Evolutionary conservation across 2,113 vertebrate genomes (phyloP).

Genomic region (Tachuris rubrigastra): DNA sequence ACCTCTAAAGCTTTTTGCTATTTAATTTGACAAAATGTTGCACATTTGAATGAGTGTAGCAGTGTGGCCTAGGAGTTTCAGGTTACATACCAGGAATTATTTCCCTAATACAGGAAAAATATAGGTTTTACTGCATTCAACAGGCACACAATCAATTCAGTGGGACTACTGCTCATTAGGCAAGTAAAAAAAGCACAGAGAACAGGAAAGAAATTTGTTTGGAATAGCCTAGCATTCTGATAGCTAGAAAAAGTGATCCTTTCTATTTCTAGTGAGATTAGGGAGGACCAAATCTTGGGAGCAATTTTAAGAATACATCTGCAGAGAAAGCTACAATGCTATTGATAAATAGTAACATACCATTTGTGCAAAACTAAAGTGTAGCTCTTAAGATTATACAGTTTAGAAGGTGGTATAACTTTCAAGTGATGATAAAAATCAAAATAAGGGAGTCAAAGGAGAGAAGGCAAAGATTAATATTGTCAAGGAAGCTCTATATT

Average conservation of each 20-base stretch:
- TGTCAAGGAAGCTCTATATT: background rate
- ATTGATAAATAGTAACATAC: background rate
- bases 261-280: background rate
- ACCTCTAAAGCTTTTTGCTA: background rate
- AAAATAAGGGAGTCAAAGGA: background rate
- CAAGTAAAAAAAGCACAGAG: background rate
- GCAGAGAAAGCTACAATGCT: background rate
- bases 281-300: background rate
- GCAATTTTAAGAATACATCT: background rate
- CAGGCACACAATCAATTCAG: background rate
- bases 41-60: background rate
- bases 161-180: background rate
- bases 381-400: background rate
- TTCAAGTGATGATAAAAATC: background rate
- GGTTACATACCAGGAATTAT: background rate
- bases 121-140: background rate
- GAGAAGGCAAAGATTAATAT: background rate
- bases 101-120: background rate
- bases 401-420: background rate
- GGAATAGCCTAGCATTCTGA: background rate
- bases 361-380: background rate
- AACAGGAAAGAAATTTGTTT: background rate
- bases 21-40: background rate
- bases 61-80: background rate
- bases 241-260: background rate